Base-by-base conservation (phyloP, 2,888 invertebrate species). In the Drosophila trichaetosa region DNA sequence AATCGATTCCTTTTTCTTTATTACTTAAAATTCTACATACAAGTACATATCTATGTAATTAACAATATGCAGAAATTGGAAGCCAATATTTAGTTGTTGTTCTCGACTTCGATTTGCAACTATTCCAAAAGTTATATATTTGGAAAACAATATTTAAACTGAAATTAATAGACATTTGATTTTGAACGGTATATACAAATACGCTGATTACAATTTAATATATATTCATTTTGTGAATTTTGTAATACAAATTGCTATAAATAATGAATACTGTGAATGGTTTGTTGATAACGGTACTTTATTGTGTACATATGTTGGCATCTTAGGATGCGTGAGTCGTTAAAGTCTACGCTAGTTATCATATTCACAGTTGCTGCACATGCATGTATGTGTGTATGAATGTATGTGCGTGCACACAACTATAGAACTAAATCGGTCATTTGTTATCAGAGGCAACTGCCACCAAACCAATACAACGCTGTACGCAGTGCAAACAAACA, bases 361-460 rank as follows among this genome's bases (percentile, higher is more conserved):
- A 69, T 63, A 27, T 24, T 24, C 16, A 24, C 46, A 46, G 24
- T 46, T 46, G 16, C 46, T 46, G 24, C 2, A 46, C 8, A 24
- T 46, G 4, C 11, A 11, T 42, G 21, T 2, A 21, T 40, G n/a
- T n/a, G 10, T n/a, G n/a, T n/a, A 40, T 40, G 8, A 40, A n/a
- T 40, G 10, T 10, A 10, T 40, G 10, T 18, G 18, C 10, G 5
- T 42, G 46, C 21, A 46, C 13, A 56, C 40, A 27, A 42, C 46
- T 74, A 62, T 80, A 73, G 48, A 73, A 82, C 82, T 84, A 84
- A 84, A 87, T 87, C 84, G 81, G 85, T 85, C 87, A 85, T 71
- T 76, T 34, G 72, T 87, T 87, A 85, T 85, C 85, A 73, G 70
- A 52, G 46, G 57, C 66, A 67, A 61, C 61, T 40, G 66, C 27